Base-by-base conservation (phyloP, 2,113 vertebrate species). In the Heterotis niloticus region DNA sequence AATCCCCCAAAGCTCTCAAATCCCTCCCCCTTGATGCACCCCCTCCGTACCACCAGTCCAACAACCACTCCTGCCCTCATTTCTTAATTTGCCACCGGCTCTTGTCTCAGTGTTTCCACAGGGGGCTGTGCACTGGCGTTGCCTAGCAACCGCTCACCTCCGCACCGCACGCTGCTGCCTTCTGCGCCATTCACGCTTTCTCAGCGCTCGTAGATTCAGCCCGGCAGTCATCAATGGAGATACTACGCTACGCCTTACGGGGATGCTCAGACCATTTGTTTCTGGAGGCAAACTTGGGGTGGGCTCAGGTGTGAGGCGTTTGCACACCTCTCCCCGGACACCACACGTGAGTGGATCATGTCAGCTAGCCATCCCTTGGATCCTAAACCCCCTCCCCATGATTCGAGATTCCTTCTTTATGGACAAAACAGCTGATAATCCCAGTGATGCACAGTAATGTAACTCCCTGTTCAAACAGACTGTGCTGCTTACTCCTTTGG, bases 61-160 rank as follows among this genome's bases (percentile, higher is more conserved):
- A 73, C 51, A 24, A 56, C 54, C 28, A 20, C 69, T 51, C 44
- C 52, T 56, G 70, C 51, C 70, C 70, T 56, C 70, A 56, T 56
- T 73, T 73, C 70, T 51, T 73, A 34, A 12, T 24, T 10, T n/a
- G 51, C 52, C 23, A 23, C 59, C 20, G 59, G 14, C 59, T 62
- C 20, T 73, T 51, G 20, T 18, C 17, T 73, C 17, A 23, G 14
- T 18, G 70, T 44, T 56, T 73, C 70, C 44, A 51, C 29, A 16
- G 44, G 59, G 14, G 59, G 59, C 59, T 73, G 44, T n/a, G 10
- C 17, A 56, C 51, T 54, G 51, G n/a, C 13, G 70, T 73, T 73
- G 51, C 70, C 54, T 73, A 73, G 70, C 70, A 73, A 73, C 70
- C 44, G 13, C 70, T 52, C 0, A 18, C 70, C 51, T 52, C 23